Evolutionary conservation across 1,140 invertebrate genomes (phyloP), one percentile per base, ranked within the genome.

Genomic region (Drosophila orena): DNA sequence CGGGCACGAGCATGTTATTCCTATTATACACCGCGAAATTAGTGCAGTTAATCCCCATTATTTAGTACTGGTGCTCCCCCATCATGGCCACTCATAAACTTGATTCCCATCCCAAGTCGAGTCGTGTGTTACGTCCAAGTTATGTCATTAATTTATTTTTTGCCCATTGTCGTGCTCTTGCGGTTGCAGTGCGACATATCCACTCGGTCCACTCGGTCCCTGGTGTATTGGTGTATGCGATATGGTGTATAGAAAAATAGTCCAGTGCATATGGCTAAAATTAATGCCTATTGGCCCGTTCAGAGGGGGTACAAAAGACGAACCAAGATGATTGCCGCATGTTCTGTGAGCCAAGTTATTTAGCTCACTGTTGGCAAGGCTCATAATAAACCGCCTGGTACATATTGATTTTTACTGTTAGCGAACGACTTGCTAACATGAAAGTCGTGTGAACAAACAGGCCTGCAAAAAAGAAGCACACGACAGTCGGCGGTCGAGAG

Each of bases 371-470:
- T 49, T 40, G 27, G 42, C 35, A 34, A 50, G 49, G 34, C 66
- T 68, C 49, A 76, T 86, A 86, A 85, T 85, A 85, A 78, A 80
- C 83, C 55, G 43, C 74, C 43, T 58, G 81, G 81, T 88, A 88
- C 81, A 88, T 86, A 86, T 86, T 86, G 81, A 86, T 86, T 88
- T 86, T 86, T 86, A 86, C 81, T 88, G 81, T 86, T 86, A 86
- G 54, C 40, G 52, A 88, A 68, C 83, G 57, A 79, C 83, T 88
- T 86, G 83, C 77, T 88, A 88, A 86, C 81, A 86, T 86, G 81
- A 86, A 86, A 86, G 81, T 86, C 81, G 81, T 86, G 81, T 86
- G 81, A 86, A 86, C 70, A 68, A 76, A 86, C 83, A 79, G 74
- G 56, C 78, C 54, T 71, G 66, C 49, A 38, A 37, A 53, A 56